These are phyloP conservation scores for Myocastor coypus DNA, from an alignment of 2,113 vertebrate genomes.

Conservation along the genomic window DNA sequence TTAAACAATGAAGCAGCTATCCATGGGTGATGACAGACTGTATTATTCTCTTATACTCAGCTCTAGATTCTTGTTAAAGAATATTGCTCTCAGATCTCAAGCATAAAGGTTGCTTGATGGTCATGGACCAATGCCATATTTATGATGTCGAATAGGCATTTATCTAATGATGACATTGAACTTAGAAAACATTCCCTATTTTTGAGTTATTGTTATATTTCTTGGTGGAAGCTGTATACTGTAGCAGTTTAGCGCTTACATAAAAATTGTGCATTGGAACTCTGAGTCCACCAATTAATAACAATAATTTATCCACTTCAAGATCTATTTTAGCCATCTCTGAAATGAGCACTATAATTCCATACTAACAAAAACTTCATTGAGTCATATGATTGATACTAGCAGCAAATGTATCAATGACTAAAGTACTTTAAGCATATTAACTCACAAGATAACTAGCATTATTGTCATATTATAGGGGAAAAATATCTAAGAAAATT, in stretches of 20 bases:
- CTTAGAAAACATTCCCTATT: not conserved
- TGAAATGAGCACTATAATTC: not conserved
- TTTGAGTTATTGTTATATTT: not conserved
- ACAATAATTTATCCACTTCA: not conserved
- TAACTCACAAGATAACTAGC: not conserved
- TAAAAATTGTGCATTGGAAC: not conserved
- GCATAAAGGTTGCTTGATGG: not conserved
- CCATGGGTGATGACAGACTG: not conserved
- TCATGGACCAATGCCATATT: not conserved
- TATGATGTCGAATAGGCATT: not conserved
- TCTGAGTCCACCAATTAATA: not conserved
- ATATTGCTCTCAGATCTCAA: not conserved
- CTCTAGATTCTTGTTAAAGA: conserved; percentile 23
- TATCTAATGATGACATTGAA: not conserved
- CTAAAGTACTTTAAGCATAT: not conserved
- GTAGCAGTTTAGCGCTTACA: not conserved
- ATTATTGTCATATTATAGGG: not conserved
- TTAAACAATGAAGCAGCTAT: not conserved
- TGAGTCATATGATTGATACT: not conserved
- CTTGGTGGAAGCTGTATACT: not conserved
- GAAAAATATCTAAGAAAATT: not conserved
- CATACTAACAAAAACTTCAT: not conserved
- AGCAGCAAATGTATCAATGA: not conserved
- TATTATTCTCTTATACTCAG: not conserved
- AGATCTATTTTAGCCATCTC: not conserved